phyloP scores from a whole-genome alignment of 1,140 invertebrate genomes.

The Macrocentrus cingulum region DNA sequence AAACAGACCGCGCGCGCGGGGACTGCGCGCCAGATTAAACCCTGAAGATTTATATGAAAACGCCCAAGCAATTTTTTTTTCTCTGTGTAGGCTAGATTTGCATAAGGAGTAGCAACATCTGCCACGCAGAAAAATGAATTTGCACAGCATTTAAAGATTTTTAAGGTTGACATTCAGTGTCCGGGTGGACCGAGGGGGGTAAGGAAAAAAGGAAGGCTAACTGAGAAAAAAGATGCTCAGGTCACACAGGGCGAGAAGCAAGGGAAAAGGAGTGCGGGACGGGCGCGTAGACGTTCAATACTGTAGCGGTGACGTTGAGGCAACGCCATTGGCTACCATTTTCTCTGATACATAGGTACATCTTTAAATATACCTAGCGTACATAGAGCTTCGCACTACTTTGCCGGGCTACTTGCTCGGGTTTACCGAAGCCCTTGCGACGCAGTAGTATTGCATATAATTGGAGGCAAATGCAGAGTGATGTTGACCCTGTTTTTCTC shows the following conservation, averaged over 20 bases:
- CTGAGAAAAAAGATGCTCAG: conserved; percentile 3
- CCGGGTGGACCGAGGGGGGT: conserved; percentile 22
- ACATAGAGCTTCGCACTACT: conserved; percentile 13
- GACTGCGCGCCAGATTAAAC: too few species aligned
- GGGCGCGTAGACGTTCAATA: conserved; percentile 49
- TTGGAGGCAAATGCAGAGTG: background rate
- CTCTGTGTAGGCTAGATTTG: too few species aligned
- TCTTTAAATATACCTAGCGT: conserved; percentile 11
- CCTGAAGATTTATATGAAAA: too few species aligned
- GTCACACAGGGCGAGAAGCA: conserved; percentile 34
- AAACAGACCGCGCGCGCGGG: background rate
- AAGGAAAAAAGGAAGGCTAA: conserved; percentile 9
- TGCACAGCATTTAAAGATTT: too few species aligned
- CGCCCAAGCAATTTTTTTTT: too few species aligned
- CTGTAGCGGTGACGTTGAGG: conserved; percentile 41
- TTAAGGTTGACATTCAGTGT: conserved; percentile 1
- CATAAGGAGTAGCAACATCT: background rate
- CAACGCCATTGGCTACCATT: conserved; percentile 52
- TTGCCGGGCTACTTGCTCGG: conserved; percentile 14
- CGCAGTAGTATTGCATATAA: background rate
- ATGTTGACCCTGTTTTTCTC: background rate
- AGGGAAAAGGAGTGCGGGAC: conserved; percentile 24
- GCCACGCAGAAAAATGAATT: too few species aligned
- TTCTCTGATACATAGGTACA: conserved; percentile 35
- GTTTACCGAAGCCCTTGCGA: background rate